Evolutionary conservation across 2,888 invertebrate genomes (phyloP).

Genomic region (Allolobophora icterica): DNA sequence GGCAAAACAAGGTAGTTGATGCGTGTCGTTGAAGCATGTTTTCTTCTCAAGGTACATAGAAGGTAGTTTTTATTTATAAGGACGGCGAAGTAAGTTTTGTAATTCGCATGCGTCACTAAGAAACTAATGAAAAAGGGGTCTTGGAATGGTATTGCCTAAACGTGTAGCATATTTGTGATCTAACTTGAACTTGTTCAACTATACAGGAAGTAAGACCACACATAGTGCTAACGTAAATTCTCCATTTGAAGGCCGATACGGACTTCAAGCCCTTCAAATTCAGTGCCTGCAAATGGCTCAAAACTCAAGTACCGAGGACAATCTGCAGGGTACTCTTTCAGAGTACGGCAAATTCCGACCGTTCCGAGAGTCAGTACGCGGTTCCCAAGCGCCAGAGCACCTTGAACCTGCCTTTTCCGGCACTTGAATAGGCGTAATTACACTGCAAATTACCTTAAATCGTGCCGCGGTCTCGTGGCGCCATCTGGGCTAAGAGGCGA

Average conservation of each 20-base stretch:
- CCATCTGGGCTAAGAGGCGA: not conserved
- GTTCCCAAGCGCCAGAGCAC: not conserved
- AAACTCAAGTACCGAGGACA: slow-evolving; percentile 7
- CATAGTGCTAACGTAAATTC: not conserved
- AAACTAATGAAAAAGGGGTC: not conserved
- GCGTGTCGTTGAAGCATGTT: no score
- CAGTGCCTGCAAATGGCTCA: slow-evolving; percentile 17
- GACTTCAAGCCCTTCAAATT: not conserved
- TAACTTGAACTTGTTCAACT: not conserved
- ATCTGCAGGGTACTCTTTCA: not conserved
- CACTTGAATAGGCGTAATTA: not conserved
- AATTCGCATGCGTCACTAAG: no score
- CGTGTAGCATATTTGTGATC: not conserved
- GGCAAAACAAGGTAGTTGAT: no score
- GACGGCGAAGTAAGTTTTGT: no score
- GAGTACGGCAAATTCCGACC: not conserved
- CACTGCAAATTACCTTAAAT: slow-evolving; percentile 1
- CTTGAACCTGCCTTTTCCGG: not conserved
- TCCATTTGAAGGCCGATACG: slow-evolving; percentile 4
- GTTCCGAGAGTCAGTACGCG: not conserved
- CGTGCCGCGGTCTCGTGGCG: not conserved
- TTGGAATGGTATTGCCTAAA: not conserved
- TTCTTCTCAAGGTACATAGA: no score
- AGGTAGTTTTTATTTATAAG: not conserved
- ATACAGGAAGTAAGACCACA: not conserved